Conservation (phyloP, 2,113 vertebrate species). For the human region DNA sequence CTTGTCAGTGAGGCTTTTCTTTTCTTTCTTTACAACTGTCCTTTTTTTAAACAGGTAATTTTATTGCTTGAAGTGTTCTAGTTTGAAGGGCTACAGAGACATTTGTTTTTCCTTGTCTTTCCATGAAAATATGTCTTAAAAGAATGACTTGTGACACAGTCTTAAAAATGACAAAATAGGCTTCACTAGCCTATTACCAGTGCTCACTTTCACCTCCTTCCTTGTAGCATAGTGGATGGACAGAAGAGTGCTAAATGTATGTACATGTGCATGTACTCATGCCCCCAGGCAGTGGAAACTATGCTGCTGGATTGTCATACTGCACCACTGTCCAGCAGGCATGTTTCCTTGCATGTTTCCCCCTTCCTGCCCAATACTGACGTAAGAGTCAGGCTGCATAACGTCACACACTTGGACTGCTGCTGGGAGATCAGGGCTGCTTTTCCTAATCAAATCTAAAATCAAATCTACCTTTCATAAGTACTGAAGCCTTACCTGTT, state of each 20-base stretch:
- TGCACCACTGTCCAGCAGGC: background rate
- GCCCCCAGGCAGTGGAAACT: accelerated
- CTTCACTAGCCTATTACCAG: background rate
- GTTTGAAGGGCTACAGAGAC: background rate
- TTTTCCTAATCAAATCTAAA: background rate
- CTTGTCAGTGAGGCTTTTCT: background rate
- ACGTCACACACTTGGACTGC: background rate
- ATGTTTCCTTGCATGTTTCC: no score
- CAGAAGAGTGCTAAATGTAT: background rate
- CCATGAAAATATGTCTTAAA: background rate
- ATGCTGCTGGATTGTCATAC: background rate
- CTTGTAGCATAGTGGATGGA: background rate
- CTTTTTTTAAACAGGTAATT: background rate
- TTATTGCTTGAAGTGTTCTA: background rate
- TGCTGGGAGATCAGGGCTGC: background rate
- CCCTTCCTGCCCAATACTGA: accelerated
- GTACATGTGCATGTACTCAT: accelerated
- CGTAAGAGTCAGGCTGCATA: no score
- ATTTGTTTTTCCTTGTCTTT: background rate
- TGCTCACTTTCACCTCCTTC: background rate
- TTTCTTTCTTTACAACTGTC: background rate
- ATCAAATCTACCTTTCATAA: background rate
- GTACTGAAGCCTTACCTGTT: background rate
- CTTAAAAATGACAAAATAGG: background rate
- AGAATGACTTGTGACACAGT: background rate